Evolutionary conservation across 2,888 invertebrate species (phyloP), one percentile per base, ranked within the genome.

Genomic region (Mythimna lalbum): DNA sequence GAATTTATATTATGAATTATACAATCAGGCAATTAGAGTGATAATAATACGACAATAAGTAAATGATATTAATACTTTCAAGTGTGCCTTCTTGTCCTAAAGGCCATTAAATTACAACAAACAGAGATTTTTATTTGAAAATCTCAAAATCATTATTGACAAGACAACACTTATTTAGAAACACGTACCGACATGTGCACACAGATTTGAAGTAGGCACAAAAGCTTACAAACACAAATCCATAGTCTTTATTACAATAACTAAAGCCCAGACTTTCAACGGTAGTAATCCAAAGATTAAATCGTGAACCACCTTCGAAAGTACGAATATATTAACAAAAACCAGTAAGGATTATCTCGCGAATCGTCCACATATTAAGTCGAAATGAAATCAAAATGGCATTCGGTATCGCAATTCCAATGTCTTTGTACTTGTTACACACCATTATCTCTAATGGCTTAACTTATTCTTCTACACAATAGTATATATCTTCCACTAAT

Each of bases 371-470:
- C 53, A 7, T 21, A 50, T 60, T 67, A 36, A 50, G 21, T 43
- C n/a, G 50, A 50, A 78, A 66, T 63, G 66, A 73, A 78, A 78
- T 73, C 63, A 76, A 76, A 76, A 76, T 78, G 69, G 67, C 56
- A 63, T 62, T 76, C 50, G 63, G 60, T 61, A 62, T 73, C 53
- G 53, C 55, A n/a, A 78, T 77, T 47, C 27, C 12, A 68, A 67
- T 71, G 69, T 70, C 60, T 76, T 68, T 72, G 71, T 81, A 57
- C 53, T 64, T 62, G 62, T 63, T 65, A 63, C 65, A 59, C 62
- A 76, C 69, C 69, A 61, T 76, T 76, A 73, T 57, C 67, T 52
- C 49, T 73, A 80, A 78, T 73, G 71, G 76, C 69, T 76, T 65
- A 78, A 78, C 73, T 76, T 73, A 39, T 59, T 53, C 69, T 61